A percentile compares a stretch with the other conserved stretches of the same genome.
Conservation (phyloP, 2,888 invertebrate genomes). For the Frankliniella intonsa region DNA sequence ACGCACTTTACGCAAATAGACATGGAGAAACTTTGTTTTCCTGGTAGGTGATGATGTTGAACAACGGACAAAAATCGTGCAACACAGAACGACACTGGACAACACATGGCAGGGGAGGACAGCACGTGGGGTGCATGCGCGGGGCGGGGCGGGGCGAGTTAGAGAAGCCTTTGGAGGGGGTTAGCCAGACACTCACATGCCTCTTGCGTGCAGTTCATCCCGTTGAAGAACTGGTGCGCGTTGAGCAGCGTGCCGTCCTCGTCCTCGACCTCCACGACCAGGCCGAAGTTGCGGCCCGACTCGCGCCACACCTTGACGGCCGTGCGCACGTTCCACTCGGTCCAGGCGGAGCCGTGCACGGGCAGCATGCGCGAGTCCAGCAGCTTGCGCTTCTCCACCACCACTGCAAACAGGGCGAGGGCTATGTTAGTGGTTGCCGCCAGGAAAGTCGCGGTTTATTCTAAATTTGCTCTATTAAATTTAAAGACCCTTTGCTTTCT, state of each 20-base stretch:
- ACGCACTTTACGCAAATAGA: conserved; percentile 23
- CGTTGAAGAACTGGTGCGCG: conserved; percentile 51
- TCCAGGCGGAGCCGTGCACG: conserved; percentile 46
- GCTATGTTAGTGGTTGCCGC: too few species aligned
- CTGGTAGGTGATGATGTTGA: conserved; percentile 14
- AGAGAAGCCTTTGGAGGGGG: neutral
- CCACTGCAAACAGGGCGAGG: conserved; percentile 41
- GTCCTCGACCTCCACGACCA: conserved; percentile 57
- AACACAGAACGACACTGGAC: neutral
- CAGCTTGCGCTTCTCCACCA: conserved; percentile 45
- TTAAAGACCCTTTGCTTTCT: too few species aligned
- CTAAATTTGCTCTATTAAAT: too few species aligned
- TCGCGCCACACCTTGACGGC: conserved; percentile 49
- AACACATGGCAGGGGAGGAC: neutral
- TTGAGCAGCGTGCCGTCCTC: conserved; percentile 53
- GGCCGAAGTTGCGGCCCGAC: conserved; percentile 47
- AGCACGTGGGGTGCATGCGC: conserved; percentile 4
- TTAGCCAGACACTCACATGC: conserved; percentile 45
- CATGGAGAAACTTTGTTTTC: conserved; percentile 29
- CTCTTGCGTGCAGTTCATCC: conserved; percentile 49
- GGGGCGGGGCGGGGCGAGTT: neutral
- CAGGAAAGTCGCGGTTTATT: too few species aligned
- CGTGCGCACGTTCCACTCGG: conserved; percentile 50
- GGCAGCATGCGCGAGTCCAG: conserved; percentile 51
- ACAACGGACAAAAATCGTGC: too few species aligned